Evolutionary conservation across 2,888 invertebrate species (phyloP).

Genomic region (Nomada hirtipes): DNA sequence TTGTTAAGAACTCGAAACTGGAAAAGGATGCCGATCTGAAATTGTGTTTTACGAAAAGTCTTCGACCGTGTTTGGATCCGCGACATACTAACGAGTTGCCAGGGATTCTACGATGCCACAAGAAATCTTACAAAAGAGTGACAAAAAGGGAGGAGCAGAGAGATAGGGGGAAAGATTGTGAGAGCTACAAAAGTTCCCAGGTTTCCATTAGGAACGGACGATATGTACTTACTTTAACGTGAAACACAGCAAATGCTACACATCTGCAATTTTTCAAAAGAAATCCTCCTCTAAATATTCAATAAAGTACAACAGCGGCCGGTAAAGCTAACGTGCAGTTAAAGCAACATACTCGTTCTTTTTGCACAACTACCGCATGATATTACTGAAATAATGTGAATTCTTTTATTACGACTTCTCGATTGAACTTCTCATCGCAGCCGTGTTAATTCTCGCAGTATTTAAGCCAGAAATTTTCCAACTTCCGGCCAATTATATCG

Average conservation of each 20-base stretch:
- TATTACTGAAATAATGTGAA: neutral
- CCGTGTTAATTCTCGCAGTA: neutral
- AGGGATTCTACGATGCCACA: conserved; percentile 7
- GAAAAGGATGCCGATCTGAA: conserved; percentile 38
- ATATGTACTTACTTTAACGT: neutral
- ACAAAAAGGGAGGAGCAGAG: too few species aligned
- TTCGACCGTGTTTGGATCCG: neutral
- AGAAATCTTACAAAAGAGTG: conserved; percentile 1
- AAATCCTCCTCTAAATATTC: neutral
- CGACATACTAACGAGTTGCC: conserved; percentile 31
- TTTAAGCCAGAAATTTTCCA: conserved; percentile 18
- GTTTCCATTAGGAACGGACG: conserved; percentile 9
- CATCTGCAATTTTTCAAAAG: conserved; percentile 4
- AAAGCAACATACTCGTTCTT: neutral
- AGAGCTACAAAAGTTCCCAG: conserved; percentile 1
- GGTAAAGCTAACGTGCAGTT: neutral
- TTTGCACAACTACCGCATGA: neutral
- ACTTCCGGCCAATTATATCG: conserved; percentile 30
- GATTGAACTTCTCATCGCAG: conserved; percentile 7
- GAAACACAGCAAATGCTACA: neutral
- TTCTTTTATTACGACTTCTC: neutral
- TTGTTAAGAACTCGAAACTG: conserved; percentile 56
- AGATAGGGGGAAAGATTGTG: neutral
- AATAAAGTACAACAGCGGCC: neutral
- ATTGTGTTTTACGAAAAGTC: conserved; percentile 32